These are phyloP conservation scores for Columba janthina DNA, from an alignment of 2,113 vertebrate species.

Conservation along the genomic window DNA sequence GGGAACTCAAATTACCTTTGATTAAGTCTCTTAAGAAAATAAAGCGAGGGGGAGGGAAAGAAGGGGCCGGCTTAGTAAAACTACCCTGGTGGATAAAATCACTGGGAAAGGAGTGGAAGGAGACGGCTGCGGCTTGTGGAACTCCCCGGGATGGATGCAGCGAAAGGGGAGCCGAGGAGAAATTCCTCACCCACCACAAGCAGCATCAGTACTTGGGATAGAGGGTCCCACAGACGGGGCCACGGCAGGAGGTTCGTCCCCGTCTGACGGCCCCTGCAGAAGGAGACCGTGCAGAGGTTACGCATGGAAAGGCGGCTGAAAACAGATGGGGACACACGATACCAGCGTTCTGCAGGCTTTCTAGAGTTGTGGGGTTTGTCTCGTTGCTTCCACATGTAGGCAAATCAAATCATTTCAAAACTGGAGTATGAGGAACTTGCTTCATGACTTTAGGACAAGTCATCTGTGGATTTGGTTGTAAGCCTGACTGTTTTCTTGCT, in stretches of 20 bases:
- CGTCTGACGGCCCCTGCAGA: not conserved
- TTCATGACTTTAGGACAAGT: not conserved
- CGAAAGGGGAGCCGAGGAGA: constrained; percentile 56
- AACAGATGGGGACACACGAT: not conserved
- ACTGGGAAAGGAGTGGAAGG: constrained; percentile 7
- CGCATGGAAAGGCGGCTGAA: not conserved
- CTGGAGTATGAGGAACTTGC: not conserved
- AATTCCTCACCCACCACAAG: not conserved
- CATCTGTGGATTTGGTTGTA: not conserved
- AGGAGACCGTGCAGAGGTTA: not conserved
- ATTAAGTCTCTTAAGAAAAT: constrained; percentile 82
- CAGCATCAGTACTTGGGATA: not conserved
- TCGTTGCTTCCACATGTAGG: not conserved
- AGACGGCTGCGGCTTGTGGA: constrained; percentile 30
- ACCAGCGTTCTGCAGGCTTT: not conserved
- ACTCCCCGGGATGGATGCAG: constrained; percentile 35
- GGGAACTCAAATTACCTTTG: constrained; percentile 81
- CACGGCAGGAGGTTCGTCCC: not conserved
- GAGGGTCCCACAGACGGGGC: not conserved
- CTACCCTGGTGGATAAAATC: constrained; percentile 54
- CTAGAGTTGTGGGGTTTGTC: accelerated
- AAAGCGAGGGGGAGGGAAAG: constrained; percentile 56
- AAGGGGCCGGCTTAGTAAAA: constrained; percentile 19
- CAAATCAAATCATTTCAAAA: not conserved
- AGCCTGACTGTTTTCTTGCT: not conserved